phyloP scores from a whole-genome alignment of 2,113 vertebrate species.

The Pampusana beccarii region DNA sequence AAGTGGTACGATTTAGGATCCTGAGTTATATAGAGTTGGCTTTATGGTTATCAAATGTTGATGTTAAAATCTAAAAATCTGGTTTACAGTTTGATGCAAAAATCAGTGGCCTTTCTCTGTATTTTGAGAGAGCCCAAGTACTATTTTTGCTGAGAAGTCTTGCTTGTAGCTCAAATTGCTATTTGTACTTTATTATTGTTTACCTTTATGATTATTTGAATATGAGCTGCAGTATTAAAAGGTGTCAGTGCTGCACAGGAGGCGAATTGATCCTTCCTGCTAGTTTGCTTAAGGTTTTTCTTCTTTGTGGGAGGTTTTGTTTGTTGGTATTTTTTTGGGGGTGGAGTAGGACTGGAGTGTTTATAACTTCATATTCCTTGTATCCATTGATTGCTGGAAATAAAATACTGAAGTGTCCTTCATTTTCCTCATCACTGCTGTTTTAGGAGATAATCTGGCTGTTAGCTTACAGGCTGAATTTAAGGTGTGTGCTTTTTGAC shows the following conservation, averaged over 20 bases:
- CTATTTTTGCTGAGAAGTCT: neutral
- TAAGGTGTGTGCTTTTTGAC: neutral
- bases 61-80: neutral
- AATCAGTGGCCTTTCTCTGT: neutral
- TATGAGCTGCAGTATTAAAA: neutral
- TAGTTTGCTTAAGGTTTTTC: neutral
- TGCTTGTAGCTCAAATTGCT: neutral
- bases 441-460: neutral
- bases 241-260: neutral
- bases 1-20: neutral
- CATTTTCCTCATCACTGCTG: neutral
- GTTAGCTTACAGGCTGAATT: neutral
- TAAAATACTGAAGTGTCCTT: neutral
- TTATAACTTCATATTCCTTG: neutral
- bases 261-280: neutral
- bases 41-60: neutral
- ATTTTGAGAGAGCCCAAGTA: neutral
- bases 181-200: neutral
- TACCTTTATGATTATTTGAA: neutral
- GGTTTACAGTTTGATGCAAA: neutral
- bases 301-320: neutral
- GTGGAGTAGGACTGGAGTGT: neutral
- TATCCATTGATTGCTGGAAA: neutral
- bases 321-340: neutral
- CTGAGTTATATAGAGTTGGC: neutral